A percentile compares a stretch with the other conserved stretches of the same genome.
Evolutionary conservation across 2,113 vertebrate genomes (phyloP).

Genomic region (Polypterus bichir): DNA sequence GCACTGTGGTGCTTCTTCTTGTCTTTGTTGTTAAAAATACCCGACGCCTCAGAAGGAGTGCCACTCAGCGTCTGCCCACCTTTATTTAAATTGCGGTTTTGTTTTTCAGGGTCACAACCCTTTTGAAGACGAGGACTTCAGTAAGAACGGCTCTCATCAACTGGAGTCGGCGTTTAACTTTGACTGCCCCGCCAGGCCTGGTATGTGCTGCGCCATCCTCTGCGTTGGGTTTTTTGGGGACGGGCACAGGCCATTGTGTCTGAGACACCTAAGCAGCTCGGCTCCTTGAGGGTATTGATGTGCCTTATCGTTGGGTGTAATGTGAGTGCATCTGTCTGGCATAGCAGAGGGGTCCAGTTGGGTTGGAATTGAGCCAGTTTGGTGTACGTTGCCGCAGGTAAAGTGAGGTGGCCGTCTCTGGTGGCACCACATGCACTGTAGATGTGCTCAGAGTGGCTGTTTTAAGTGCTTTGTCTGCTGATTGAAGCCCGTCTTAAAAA

Average conservation of each 20-base stretch:
- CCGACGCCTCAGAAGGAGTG: too few species aligned
- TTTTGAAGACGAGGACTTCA: slow-evolving; percentile 74
- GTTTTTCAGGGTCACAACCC: slow-evolving; percentile 75
- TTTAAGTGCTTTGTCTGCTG: too few species aligned
- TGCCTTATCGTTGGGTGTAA: background rate
- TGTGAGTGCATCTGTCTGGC: background rate
- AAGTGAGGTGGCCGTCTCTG: too few species aligned
- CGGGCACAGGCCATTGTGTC: background rate
- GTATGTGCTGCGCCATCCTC: slow-evolving; percentile 40
- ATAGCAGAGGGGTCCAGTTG: background rate
- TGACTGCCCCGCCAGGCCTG: slow-evolving; percentile 69
- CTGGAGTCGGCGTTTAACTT: slow-evolving; percentile 72
- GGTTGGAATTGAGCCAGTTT: background rate
- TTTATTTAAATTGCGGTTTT: slow-evolving; percentile 11
- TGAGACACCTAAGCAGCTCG: background rate
- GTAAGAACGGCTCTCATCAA: slow-evolving; percentile 59
- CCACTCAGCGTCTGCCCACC: too few species aligned
- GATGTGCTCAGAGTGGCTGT: too few species aligned
- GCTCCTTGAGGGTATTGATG: background rate
- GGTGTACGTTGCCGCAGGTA: rapidly evolving
- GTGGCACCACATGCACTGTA: too few species aligned
- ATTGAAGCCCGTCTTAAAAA: too few species aligned
- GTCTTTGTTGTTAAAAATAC: too few species aligned
- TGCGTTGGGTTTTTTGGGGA: too few species aligned
- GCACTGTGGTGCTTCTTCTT: too few species aligned